Evolutionary conservation across 2,113 vertebrate species (phyloP).

Genomic region (Neolamprologus longior): DNA sequence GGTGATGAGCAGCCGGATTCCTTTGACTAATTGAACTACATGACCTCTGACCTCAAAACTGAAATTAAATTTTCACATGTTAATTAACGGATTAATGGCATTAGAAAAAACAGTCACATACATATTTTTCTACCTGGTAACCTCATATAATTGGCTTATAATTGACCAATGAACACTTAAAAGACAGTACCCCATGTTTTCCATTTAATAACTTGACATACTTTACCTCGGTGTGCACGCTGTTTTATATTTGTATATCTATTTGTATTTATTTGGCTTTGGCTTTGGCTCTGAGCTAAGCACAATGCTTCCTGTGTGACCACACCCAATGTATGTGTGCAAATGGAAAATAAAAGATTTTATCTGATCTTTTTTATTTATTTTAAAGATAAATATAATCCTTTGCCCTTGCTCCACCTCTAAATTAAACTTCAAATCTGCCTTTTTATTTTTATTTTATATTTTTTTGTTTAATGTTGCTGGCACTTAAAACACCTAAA

Average conservation of each 20-base stretch:
- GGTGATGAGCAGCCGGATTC: not conserved
- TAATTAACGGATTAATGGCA: not conserved
- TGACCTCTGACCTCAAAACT: not conserved
- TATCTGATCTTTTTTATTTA: not conserved
- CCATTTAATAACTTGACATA: not conserved
- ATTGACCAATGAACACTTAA: not conserved
- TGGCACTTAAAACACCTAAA: not conserved
- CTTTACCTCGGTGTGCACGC: not conserved
- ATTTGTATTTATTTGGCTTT: not conserved
- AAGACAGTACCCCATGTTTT: not conserved
- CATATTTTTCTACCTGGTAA: not conserved
- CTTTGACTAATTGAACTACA: not conserved
- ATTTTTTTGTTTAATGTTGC: not conserved
- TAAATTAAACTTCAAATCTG: not conserved
- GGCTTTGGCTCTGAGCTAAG: not conserved
- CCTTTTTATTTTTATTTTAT: not conserved
- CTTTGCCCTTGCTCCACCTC: not conserved
- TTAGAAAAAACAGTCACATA: not conserved
- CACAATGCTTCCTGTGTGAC: not conserved
- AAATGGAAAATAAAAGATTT: not conserved
- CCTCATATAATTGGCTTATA: not conserved
- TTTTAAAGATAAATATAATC: not conserved
- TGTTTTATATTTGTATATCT: not conserved
- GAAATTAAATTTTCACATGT: not conserved
- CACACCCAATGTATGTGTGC: not conserved